phyloP scores from a whole-genome alignment of 2,888 invertebrate species.

The Campoplex capitator region DNA sequence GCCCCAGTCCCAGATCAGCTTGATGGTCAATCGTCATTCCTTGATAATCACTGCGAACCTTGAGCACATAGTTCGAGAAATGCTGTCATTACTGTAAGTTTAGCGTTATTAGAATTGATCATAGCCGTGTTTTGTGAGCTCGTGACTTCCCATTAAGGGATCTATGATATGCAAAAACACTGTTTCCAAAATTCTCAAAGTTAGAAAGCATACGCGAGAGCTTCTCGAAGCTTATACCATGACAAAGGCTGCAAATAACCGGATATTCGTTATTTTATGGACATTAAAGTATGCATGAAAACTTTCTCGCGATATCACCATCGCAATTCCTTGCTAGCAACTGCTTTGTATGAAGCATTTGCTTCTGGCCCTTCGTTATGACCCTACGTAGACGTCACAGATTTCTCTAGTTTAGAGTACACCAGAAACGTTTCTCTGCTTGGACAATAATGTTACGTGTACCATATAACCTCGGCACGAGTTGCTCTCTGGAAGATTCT shows the following conservation, averaged over 20 bases:
- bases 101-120: neutral
- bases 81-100: neutral
- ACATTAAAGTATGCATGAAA: conserved; percentile 33
- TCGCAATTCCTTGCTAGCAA: conserved; percentile 27
- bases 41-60: neutral
- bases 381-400: neutral
- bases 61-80: neutral
- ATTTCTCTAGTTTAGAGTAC: conserved; percentile 41
- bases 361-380: conserved; percentile 2
- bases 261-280: conserved; percentile 7
- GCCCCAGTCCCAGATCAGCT: neutral
- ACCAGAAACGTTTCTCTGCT: conserved; percentile 34
- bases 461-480: conserved; percentile 25
- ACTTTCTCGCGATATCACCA: conserved; percentile 63
- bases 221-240: neutral
- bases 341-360: conserved; percentile 3
- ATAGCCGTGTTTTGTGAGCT: neutral
- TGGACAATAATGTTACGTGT: conserved; percentile 53
- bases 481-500: conserved; percentile 32
- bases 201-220: neutral
- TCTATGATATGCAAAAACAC: neutral
- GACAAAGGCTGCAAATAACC: neutral
- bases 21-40: neutral
- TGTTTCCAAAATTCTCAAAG: neutral
- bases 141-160: neutral